Base-by-base conservation (phyloP, 2,888 invertebrate genomes). In the Deilephila porcellus region DNA sequence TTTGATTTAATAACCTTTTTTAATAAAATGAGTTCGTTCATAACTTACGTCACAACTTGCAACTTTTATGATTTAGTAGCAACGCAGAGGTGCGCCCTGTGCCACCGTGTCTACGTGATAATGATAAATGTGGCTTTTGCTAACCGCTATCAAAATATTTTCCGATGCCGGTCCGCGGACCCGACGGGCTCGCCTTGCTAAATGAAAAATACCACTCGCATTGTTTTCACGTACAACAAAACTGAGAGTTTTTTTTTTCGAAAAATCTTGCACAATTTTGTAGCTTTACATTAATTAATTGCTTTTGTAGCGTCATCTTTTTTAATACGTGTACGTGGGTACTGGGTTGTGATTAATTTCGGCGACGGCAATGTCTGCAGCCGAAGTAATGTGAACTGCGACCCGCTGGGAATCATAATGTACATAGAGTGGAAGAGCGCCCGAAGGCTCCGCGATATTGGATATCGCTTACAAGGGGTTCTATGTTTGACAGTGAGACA, bases 91-190 rank as follows among this genome's bases (percentile, higher is more conserved):
- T 86, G 91, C 86, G 91, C 87, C 88, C 83, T 79, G 82, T 87
- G 88, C 87, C 89, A 85, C 84, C 83, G 82, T 84, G 89, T 83
- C 89, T 87, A 85, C 89, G 85, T 91, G 89, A 93, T 93, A 91
- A 92, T 93, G 93, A 93, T 91, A 91, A 93, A 93, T 92, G 92
- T 88, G 80, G 80, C 83, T 81, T 80, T 82, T 80, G 83, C 84
- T 82, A 83, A 85, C 89, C 86, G 87, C 88, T 86, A 89, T 90
- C 89, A 89, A 90, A 87, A 90, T 90, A 88, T 89, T 90, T 89
- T 85, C 85, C 83, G 84, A 88, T 84, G 85, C 86, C 86, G 82
- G 83, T 85, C 87, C 82, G 78, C 81, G 81, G 52, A 25, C 82
- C 75, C 74, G 78, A 53, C 8, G 77, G 76, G 75, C 77, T 78